Conservation (phyloP, 2,797 vertebrate genomes). For the Macrochelys suwanniensis region DNA sequence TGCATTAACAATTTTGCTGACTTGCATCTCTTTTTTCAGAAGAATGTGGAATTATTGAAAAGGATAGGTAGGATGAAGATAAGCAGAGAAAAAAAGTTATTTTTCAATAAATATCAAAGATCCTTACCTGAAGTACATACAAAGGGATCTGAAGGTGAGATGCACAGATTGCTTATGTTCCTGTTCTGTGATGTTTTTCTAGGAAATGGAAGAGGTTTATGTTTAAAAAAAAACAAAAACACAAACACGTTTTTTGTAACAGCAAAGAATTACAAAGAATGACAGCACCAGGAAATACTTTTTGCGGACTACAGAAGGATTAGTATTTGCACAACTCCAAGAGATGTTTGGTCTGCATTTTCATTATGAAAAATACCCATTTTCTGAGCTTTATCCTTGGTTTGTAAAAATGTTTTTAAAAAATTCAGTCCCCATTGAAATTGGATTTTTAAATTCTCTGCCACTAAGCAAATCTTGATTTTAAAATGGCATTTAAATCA, state of each 20-base stretch:
- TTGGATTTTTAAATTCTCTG: too few relatives aligned
- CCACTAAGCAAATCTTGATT: neutral
- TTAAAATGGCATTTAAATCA: neutral
- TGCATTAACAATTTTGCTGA: neutral
- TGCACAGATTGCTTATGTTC: conserved; percentile 92
- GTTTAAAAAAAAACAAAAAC: conserved; percentile 9
- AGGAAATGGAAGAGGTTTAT: conserved; percentile 71
- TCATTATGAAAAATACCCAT: neutral
- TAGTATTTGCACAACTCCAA: neutral
- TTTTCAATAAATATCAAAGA: neutral
- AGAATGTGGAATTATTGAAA: neutral
- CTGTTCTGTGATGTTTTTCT: conserved; percentile 95
- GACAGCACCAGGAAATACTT: neutral
- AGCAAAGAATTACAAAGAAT: conserved; percentile 1
- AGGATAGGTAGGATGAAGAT: neutral
- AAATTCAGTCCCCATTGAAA: neutral
- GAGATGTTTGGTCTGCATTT: neutral
- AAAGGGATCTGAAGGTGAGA: conserved; percentile 94
- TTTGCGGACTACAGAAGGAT: neutral
- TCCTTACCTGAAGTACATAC: conserved; percentile 95
- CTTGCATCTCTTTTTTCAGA: neutral
- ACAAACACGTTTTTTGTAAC: neutral
- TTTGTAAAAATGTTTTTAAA: neutral
- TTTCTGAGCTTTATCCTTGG: neutral
- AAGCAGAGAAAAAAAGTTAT: neutral